Percentiles rank a stretch among this genome's conserved stretches.
Conservation (phyloP, 2,888 invertebrate species). For the Poecilus cupreus region DNA sequence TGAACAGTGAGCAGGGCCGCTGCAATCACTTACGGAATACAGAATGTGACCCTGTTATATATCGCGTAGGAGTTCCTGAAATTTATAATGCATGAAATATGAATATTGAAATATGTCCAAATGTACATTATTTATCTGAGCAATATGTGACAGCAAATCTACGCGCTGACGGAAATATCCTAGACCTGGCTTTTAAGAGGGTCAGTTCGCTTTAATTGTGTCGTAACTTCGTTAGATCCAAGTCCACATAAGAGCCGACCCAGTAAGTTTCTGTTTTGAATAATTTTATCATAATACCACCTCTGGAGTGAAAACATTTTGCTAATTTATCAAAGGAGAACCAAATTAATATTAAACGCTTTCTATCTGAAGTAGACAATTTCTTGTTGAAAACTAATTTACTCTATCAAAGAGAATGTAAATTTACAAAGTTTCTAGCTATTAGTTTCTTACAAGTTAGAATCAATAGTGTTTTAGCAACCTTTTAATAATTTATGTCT, state of each 20-base stretch:
- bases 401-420: background rate
- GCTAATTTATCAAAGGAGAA: background rate
- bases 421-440: slow-evolving; percentile 6
- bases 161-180: background rate
- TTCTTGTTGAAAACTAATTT: background rate
- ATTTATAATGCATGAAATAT: slow-evolving; percentile 60
- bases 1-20: slow-evolving; percentile 38
- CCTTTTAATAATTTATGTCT: background rate
- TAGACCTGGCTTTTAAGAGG: background rate
- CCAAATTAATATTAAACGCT: background rate
- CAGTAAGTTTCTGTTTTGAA: no score
- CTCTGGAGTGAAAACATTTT: background rate
- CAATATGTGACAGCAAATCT: background rate
- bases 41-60: slow-evolving; percentile 53
- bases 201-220: background rate
- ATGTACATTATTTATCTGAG: slow-evolving; percentile 56
- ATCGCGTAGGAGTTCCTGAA: slow-evolving; percentile 51
- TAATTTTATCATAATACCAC: background rate
- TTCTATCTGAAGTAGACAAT: background rate
- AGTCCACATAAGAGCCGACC: no score
- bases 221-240: background rate
- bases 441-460: background rate
- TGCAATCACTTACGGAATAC: slow-evolving; percentile 59
- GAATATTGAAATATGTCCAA: slow-evolving; percentile 61
- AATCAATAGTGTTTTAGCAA: background rate